These are phyloP conservation scores for Dendrolimus houi DNA, from an alignment of 2,888 invertebrate genomes.

Conservation along the genomic window DNA sequence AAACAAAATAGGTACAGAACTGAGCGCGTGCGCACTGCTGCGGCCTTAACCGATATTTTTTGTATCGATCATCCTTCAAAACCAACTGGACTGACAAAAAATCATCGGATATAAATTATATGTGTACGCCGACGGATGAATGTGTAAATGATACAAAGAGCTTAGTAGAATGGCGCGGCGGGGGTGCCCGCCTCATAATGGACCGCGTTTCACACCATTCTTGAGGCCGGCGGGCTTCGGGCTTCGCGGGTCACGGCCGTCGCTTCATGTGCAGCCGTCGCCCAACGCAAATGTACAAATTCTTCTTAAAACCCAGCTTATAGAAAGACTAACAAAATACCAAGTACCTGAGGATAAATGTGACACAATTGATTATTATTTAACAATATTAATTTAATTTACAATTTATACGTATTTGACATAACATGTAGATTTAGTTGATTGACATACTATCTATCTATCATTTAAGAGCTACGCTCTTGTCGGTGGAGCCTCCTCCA, in stretches of 20 bases:
- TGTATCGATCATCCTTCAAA: conserved; percentile 41
- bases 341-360: no score
- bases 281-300: conserved; percentile 28
- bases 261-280: conserved; percentile 2
- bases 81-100: conserved; percentile 45
- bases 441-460: no score
- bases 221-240: conserved; percentile 31
- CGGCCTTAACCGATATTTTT: conserved; percentile 11
- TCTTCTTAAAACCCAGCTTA: no score
- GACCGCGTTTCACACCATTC: conserved; percentile 53
- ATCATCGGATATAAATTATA: conserved; percentile 46
- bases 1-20: not conserved
- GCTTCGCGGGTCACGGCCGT: conserved; percentile 29
- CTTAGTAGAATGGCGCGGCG: conserved; percentile 51
- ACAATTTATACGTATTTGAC: no score
- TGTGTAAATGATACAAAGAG: conserved; percentile 33
- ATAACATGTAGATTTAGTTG: no score
- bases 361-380: no score
- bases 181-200: conserved; percentile 46
- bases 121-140: conserved; percentile 39
- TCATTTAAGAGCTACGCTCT: no score
- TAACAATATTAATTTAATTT: no score
- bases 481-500: no score
- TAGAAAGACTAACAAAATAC: no score
- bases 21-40: not conserved